These are phyloP conservation scores for Chrysocyon brachyurus DNA, from an alignment of 2,797 vertebrate species.

Conservation along the genomic window DNA sequence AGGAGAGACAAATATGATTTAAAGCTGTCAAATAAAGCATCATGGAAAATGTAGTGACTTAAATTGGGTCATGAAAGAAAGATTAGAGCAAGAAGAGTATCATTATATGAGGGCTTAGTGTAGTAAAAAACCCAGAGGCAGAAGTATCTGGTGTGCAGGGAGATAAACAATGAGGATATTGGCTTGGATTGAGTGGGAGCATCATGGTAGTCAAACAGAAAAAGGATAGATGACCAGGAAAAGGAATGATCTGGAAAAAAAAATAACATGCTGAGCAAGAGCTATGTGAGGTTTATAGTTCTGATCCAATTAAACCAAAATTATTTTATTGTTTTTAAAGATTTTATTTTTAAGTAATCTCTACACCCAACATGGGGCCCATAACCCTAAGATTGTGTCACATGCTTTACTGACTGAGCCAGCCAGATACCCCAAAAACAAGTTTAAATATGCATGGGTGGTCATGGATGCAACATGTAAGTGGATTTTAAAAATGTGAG, in stretches of 20 bases:
- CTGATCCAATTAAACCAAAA: slow-evolving; percentile 38
- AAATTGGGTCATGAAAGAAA: slow-evolving; percentile 39
- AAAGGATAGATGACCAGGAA: slow-evolving; percentile 22
- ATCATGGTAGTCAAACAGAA: not conserved
- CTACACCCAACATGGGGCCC: not conserved
- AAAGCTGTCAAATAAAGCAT: slow-evolving; percentile 33
- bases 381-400: not conserved
- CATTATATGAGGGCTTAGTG: not conserved
- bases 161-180: slow-evolving; percentile 13
- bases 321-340: not conserved
- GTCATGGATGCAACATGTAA: slow-evolving; percentile 30
- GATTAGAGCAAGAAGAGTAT: not conserved
- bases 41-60: slow-evolving; percentile 6
- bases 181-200: not conserved
- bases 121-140: slow-evolving; percentile 16
- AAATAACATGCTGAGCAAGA: not conserved
- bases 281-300: not conserved
- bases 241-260: slow-evolving; percentile 8
- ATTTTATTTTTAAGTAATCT: not conserved
- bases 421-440: not conserved
- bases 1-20: slow-evolving; percentile 2
- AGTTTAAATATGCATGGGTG: slow-evolving; percentile 38
- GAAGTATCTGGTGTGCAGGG: not conserved
- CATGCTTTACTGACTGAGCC: not conserved
- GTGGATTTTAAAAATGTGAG: slow-evolving; percentile 36